Evolutionary conservation across 2,888 invertebrate species (phyloP), one percentile per base, ranked within the genome.

Genomic region (Lepidocyrtoides sp.): DNA sequence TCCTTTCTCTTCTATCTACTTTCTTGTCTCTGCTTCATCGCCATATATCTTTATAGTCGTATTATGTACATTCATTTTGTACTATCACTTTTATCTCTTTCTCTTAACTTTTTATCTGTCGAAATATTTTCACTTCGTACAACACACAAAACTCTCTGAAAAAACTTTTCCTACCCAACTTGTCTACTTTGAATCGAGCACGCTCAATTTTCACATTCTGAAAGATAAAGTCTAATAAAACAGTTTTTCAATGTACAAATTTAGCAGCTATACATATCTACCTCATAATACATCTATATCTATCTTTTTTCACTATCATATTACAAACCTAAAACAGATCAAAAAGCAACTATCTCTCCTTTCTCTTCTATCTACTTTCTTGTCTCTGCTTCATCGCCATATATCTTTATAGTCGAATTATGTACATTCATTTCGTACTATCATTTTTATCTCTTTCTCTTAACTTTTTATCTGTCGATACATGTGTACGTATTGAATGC

Each of bases 391-490:
- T 12, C 29, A 26, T 60, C 10, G 23, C 4, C 10, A 51, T 14
- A 51, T 32, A 32, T 66, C 12, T 66, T 7, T 44, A 1, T 72
- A n/a, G 12, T 72, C 20, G 20, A 36, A 66, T 12, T 72, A n/a
- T 48, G 66, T 26, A 51, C 48, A 51, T 23, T 54, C 48, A 12
- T 66, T 29, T n/a, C n/a, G n/a, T n/a, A n/a, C 29, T 66, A 83
- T 83, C 51, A 32, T 32, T 17, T 69, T 84, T 54, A 29, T 60
- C 44, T 77, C 54, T 41, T 63, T 36, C 60, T 63, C 86, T 75
- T 63, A 85, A 60, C 86, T 20, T 77, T 86, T 72, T 77, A 86
- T 86, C 87, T 87, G 14, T 79, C 87, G 66, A 87, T 87, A 87
- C 51, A 41, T 44, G 14, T 26, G 17, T 41, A 36, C 57, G 75